Evolutionary conservation across 1,140 invertebrate species (phyloP), one percentile per base, ranked within the genome.

Genomic region (Propsilocerus akamusi): DNA sequence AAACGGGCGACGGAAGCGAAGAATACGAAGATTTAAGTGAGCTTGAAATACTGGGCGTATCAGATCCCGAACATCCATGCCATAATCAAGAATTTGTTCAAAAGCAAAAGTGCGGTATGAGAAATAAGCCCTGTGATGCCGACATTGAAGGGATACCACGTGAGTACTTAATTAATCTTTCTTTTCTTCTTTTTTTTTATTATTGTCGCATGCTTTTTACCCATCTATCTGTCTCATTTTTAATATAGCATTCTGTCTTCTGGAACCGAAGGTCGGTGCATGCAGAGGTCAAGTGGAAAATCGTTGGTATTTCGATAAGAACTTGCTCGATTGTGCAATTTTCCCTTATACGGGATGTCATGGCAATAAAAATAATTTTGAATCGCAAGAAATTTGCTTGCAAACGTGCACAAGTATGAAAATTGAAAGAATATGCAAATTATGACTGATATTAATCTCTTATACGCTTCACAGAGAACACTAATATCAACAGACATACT

Each of bases 271-370:
- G 25, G 65, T 67, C 3, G 83, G 81, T 12, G 70, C 68, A 1
- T 88, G 84, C 57, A 69, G 75, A 5, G 77, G 74, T 5, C 75
- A 75, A 54, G 74, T 79, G 47, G 67, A 70, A 26, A 67, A 72
- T 48, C 70, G 78, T 20, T 83, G 75, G 71, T 86, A 83, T 59
- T 92, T 83, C 58, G 78, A 91, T 56, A 66, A 68, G 12, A 58
- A 68, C 1, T 69, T 68, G 7, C 70, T 71, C 50, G 72, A 71
- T 46, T 92, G 88, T 59, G 66, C 71, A 48, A 67, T 77, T 17
- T 91, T 91, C 59, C 72, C 69, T 50, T 89, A 81, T 56, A 76
- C 77, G 37, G 84, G 85, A 46, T 91, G 87, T 58, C 67, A 76
- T 34, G 80, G 76, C 0, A 86, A 85, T 57, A 67, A 68, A 51